Conservation (phyloP, 2,113 vertebrate species). For the Mus pahari region DNA sequence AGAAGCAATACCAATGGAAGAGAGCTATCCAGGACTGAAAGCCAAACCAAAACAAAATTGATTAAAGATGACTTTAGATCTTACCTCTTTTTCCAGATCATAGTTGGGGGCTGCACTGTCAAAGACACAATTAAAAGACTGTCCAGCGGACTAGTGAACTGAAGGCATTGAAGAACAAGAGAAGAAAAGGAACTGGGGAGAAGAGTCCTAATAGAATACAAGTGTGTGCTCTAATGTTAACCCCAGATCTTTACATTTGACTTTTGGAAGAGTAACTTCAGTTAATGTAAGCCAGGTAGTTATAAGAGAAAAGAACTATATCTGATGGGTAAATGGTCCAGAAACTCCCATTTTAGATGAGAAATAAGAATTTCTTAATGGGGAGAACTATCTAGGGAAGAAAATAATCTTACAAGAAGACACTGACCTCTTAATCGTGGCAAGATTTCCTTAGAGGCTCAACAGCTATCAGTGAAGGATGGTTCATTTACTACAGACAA, state of each 20-base stretch:
- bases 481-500: background rate
- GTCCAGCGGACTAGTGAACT: background rate
- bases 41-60: background rate
- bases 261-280: background rate
- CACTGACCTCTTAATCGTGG: background rate
- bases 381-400: slow-evolving; percentile 38
- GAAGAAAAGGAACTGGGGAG: background rate
- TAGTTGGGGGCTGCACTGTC: background rate
- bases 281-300: background rate
- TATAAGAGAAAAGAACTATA: slow-evolving; percentile 15
- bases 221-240: background rate
- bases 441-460: background rate
- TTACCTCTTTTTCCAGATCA: slow-evolving; percentile 33
- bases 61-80: slow-evolving; percentile 17
- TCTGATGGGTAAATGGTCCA: background rate
- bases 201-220: background rate
- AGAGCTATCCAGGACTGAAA: background rate
- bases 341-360: slow-evolving; percentile 13
- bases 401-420: slow-evolving; percentile 34
- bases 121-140: slow-evolving; percentile 31
- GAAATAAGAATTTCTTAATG: background rate
- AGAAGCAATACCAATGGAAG: background rate
- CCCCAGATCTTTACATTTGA: background rate
- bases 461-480: background rate
- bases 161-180: slow-evolving; percentile 19